Evolutionary conservation across 2,888 invertebrate genomes (phyloP), one percentile per base, ranked within the genome.

Genomic region (Zootermopsis nevadensis): DNA sequence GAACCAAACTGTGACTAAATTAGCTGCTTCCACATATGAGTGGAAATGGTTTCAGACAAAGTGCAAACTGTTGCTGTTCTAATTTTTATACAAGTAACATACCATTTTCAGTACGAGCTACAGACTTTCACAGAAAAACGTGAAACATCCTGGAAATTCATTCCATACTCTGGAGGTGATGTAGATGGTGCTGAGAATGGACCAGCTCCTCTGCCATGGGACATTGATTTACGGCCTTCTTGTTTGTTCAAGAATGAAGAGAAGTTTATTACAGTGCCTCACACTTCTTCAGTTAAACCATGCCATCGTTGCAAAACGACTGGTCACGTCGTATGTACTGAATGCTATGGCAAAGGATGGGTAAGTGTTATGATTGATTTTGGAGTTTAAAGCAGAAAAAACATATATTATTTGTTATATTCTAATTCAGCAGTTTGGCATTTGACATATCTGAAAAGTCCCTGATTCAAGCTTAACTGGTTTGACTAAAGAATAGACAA

Each of bases 61-160:
- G 19, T 48, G 48, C 19, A 48, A 48, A 48, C 19, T 48, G 48
- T 48, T 19, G 19, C 19, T 42, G 8, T 15, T 42, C 42, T 42
- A 42, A 42, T 48, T 48, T 15, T n/a, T 48, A 15, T 48, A 48
- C 19, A 48, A 48, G 48, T 15, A 48, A 48, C 19, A 12, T 19
- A 15, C 48, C 19, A 48, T 15, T 48, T 48, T 48, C 87, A 91
- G 91, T 92, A 92, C 86, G 89, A 90, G 38, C 87, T 92, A 83
- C 91, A 92, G 86, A 91, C 91, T 15, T 91, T 90, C 87, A 90
- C 90, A 8, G 92, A 92, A 86, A 89, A 89, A 69, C 87, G 92
- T 67, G 89, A 90, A 83, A 91, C 91, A 10, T 87, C 89, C n/a
- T 92, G 91, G 91, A 88, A 90, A 0, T 90, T 89, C 87, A 89